Conservation (phyloP, 2,888 invertebrate species). For the Eupithecia dodoneata region DNA sequence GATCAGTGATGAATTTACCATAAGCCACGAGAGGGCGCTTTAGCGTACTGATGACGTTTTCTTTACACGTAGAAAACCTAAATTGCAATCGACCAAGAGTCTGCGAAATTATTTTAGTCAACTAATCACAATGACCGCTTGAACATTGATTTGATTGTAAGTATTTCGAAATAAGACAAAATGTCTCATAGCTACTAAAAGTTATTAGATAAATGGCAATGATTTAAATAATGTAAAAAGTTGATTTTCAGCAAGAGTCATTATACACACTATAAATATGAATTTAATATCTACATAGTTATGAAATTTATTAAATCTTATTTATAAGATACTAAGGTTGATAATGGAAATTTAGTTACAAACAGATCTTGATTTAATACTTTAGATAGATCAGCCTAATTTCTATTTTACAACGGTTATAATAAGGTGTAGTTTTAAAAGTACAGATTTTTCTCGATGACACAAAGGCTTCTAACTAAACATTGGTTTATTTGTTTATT, state of each 20-base stretch:
- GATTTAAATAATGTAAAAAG: neutral
- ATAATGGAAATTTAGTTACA: neutral
- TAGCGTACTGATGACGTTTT: too few relatives aligned
- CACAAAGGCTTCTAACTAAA: neutral
- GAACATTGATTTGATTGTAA: neutral
- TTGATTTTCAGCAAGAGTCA: neutral
- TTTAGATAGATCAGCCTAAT: neutral
- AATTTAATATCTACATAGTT: neutral
- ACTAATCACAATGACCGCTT: too few relatives aligned
- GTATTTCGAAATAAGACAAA: neutral
- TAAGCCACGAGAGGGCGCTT: too few relatives aligned
- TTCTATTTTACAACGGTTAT: neutral
- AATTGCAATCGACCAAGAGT: too few relatives aligned
- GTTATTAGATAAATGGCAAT: neutral
- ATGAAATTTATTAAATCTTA: neutral
- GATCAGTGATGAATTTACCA: too few relatives aligned
- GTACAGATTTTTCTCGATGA: neutral
- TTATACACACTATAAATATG: neutral
- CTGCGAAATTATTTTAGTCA: too few relatives aligned
- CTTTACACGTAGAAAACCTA: too few relatives aligned
- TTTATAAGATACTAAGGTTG: neutral
- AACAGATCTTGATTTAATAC: constrained; percentile 6
- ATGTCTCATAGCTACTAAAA: neutral
- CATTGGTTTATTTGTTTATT: neutral
- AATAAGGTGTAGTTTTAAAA: neutral